Base-by-base conservation (phyloP, 2,797 vertebrate genomes). In the Chromis chromis region DNA sequence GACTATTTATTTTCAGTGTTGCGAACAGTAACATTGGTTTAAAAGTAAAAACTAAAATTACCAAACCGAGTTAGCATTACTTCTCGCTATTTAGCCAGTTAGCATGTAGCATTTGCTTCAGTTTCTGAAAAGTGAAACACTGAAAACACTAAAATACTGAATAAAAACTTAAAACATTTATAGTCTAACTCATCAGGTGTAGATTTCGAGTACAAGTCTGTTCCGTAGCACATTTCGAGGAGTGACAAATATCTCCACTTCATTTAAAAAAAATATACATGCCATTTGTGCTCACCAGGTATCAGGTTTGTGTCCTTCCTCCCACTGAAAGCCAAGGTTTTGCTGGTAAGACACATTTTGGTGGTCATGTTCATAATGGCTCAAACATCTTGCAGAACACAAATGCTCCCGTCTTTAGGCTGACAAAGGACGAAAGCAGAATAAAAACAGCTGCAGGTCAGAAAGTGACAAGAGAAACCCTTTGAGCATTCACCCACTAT, bases 301-400 rank as follows among this genome's bases (percentile, higher is more conserved):
- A 95, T 91, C 59, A 95, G 96, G 65, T 95, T 96, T 31, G 94
- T 95, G 81, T 95, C 96, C 93, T 93, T 21, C 95, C 95, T 39
- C 95, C 93, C 94, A 95, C 95, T 89, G 74, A 96, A 95, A 61
- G 88, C 93, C 76, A 96, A 95, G 88, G 95, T 92, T 79, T 95
- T 96, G 91, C 95, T 95, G 70, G 95, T 92, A 78, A 96, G 94
- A 83, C 94, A 95, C 61, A 94, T 93, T 81, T 48, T 48, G 46
- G 7, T n/a, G 1, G 96, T 92, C 85, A 90, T 94, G 77, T 93
- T 94, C 82, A 96, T 84, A 87, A 96, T 96, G 83, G 93, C 91
- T 72, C 93, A 93, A 4, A 95, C 95, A 52, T 95, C 94, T 84
- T 9, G n/a, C n/a, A 2, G 93, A 70, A 96, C 94, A 24, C 94